Percentiles rank a stretch among this genome's conserved stretches.
These are phyloP conservation scores for Gorsachius magnificus DNA, from an alignment of 2,797 vertebrate genomes.

Conservation along the genomic window DNA sequence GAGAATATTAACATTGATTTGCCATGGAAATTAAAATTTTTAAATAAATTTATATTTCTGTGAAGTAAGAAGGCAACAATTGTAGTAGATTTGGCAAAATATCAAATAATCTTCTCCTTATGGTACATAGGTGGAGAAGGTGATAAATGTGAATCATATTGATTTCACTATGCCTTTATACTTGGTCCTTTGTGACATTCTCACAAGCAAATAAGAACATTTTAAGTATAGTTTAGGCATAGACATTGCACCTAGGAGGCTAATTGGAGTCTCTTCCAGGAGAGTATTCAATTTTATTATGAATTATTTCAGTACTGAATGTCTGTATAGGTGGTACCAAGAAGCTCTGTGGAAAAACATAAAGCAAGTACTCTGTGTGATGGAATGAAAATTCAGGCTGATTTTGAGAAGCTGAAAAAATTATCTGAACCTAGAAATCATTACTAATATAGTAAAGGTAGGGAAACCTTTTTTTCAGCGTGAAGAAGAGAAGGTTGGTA, in stretches of 20 bases:
- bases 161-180: background rate
- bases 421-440: background rate
- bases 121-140: background rate
- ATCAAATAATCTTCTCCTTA: background rate
- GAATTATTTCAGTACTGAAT: background rate
- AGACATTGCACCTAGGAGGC: background rate
- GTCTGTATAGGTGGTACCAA: background rate
- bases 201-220: background rate
- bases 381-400: background rate
- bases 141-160: background rate
- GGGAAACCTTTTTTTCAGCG: fast-evolving
- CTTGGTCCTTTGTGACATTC: background rate
- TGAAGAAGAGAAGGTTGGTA: background rate
- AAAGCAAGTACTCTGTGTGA: background rate
- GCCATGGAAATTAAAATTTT: background rate
- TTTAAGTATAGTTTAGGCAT: background rate
- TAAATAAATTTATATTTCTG: background rate
- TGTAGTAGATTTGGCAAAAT: background rate
- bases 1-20: background rate
- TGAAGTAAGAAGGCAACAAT: background rate
- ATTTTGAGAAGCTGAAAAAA: background rate
- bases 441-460: background rate
- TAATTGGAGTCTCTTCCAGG: background rate
- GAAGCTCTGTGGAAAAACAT: background rate
- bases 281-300: background rate